Conservation (phyloP, 2,113 vertebrate species). For the Acanthochromis polyacanthus region DNA sequence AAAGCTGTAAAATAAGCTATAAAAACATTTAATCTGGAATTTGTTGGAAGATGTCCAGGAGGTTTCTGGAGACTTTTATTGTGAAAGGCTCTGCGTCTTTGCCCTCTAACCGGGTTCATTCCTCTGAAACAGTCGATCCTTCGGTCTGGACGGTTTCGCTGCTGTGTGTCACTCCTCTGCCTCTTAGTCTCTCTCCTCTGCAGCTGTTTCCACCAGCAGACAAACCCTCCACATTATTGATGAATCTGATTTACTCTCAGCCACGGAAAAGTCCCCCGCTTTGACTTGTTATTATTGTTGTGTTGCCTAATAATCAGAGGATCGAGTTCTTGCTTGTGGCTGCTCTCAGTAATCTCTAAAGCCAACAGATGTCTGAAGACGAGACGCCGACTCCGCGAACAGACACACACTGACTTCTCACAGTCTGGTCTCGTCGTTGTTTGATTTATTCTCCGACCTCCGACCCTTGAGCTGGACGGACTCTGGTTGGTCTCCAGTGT, state of each 20-base stretch:
- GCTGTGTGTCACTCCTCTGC: neutral
- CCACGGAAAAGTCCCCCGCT: constrained; percentile 27
- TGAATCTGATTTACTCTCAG: constrained; percentile 56
- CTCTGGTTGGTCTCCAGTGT: constrained; percentile 62
- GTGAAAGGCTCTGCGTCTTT: neutral
- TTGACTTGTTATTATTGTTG: constrained; percentile 53
- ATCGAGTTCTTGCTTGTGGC: constrained; percentile 54
- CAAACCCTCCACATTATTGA: constrained; percentile 64
- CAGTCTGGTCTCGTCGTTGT: constrained; percentile 74
- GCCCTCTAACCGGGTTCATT: constrained; percentile 22
- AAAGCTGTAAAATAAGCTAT: too few species aligned
- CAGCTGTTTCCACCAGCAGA: constrained; percentile 59
- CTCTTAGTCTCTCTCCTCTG: constrained; percentile 29
- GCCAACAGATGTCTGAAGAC: constrained; percentile 49
- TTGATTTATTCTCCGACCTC: constrained; percentile 73
- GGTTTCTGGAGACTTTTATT: too few species aligned
- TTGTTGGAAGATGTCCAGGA: too few species aligned
- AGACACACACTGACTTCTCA: constrained; percentile 72
- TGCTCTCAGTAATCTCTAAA: constrained; percentile 50
- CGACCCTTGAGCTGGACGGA: constrained; percentile 74
- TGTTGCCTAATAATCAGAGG: constrained; percentile 61
- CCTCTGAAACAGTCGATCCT: neutral
- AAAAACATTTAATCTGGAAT: too few species aligned
- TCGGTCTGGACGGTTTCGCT: neutral
- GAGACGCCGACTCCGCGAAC: constrained; percentile 22